A percentile compares a stretch with the other conserved stretches of the same genome.
phyloP scores from a whole-genome alignment of 2,797 vertebrate species.

The Phalloptychus januarius region DNA sequence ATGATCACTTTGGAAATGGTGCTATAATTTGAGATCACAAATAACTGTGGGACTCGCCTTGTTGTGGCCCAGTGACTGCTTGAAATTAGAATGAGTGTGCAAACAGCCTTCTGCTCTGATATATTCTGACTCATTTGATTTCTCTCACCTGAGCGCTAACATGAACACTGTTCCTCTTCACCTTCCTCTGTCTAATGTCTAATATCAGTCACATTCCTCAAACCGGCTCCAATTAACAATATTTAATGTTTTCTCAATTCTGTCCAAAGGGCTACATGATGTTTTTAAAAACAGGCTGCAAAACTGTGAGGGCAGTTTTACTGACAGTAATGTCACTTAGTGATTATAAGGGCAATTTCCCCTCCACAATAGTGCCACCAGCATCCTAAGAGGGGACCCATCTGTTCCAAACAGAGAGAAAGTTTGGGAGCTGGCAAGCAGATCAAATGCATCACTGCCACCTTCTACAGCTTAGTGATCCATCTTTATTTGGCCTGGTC shows the following conservation, averaged over 20 bases:
- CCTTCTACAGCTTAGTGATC: constrained; percentile 48
- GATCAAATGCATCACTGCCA: constrained; percentile 63
- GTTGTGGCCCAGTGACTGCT: constrained; percentile 35
- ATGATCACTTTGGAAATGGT: constrained; percentile 27
- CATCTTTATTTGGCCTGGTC: constrained; percentile 63
- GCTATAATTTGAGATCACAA: constrained; percentile 44
- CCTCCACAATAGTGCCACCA: constrained; percentile 30
- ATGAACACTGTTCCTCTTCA: neutral
- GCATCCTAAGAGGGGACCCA: constrained; percentile 45
- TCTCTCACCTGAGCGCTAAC: neutral
- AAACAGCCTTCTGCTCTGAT: constrained; percentile 28
- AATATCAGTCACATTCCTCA: constrained; percentile 26
- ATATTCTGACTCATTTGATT: constrained; percentile 32
- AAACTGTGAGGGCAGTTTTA: constrained; percentile 22
- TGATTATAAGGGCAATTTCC: constrained; percentile 40
- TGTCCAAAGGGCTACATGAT: neutral
- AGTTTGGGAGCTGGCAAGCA: constrained; percentile 33
- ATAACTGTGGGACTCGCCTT: constrained; percentile 25
- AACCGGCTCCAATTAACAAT: constrained; percentile 42
- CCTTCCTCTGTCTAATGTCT: constrained; percentile 9
- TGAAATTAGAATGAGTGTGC: constrained; percentile 38
- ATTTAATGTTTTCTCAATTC: constrained; percentile 18
- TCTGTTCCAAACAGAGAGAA: constrained; percentile 42
- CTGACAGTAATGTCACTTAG: constrained; percentile 42
- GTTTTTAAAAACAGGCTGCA: constrained; percentile 36